phyloP scores from a whole-genome alignment of 2,113 vertebrate genomes.

The Grammomys dolichurus region DNA sequence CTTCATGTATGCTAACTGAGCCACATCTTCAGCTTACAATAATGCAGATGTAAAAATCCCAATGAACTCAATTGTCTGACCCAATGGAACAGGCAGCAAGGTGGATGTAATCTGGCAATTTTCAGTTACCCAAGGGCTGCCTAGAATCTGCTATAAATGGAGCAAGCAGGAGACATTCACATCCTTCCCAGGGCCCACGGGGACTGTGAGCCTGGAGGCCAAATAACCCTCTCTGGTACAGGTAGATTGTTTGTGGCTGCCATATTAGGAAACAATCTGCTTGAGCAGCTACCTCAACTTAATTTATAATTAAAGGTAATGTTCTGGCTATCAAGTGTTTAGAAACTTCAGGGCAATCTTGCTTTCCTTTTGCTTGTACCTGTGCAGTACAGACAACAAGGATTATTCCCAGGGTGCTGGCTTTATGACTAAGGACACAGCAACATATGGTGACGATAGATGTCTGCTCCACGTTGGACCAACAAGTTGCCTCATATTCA shows the following conservation, averaged over 20 bases:
- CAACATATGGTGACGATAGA: neutral
- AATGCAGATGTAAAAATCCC: neutral
- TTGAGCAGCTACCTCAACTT: neutral
- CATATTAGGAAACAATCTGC: neutral
- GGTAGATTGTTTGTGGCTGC: neutral
- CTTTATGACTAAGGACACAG: neutral
- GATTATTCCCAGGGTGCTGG: neutral
- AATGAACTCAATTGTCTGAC: neutral
- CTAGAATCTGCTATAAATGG: neutral
- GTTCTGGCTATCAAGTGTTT: neutral
- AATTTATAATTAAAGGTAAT: neutral
- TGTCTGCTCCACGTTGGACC: neutral
- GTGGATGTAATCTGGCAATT: neutral
- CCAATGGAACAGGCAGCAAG: neutral
- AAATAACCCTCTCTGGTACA: neutral
- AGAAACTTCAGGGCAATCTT: constrained; percentile 47
- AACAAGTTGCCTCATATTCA: neutral
- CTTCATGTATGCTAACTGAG: neutral
- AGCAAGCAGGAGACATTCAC: neutral
- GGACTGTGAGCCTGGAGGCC: neutral
- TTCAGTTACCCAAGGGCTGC: neutral
- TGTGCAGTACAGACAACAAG: neutral
- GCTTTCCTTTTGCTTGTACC: constrained; percentile 2
- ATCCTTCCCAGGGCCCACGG: neutral
- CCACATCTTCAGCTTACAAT: neutral